These are phyloP conservation scores for Cephus runcator DNA, from an alignment of 2,888 invertebrate species.

Conservation along the genomic window DNA sequence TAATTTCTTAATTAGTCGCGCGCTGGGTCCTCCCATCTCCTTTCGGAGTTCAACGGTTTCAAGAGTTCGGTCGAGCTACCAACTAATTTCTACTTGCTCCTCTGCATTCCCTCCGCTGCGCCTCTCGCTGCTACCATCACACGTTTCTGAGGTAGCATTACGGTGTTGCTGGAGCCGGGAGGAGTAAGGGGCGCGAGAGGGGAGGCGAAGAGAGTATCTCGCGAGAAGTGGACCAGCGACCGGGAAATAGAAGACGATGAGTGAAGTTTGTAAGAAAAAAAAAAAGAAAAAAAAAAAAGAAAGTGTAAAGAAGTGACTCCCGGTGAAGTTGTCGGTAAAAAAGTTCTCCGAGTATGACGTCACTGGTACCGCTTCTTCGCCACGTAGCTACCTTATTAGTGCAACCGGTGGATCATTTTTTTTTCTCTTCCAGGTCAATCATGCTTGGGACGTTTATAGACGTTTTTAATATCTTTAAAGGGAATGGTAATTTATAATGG, in stretches of 20 bases:
- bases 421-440: too few relatives aligned
- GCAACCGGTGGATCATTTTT: too few relatives aligned
- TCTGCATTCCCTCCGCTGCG: background rate
- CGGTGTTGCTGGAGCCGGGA: background rate
- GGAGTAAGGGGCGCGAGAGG: background rate
- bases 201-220: background rate
- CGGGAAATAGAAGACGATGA: background rate
- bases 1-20: conserved; percentile 3
- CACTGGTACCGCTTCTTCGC: background rate
- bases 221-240: background rate
- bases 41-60: conserved; percentile 3
- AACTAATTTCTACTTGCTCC: conserved; percentile 3
- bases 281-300: background rate
- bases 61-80: conserved; percentile 4
- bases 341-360: background rate
- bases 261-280: background rate
- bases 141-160: background rate
- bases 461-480: too few relatives aligned
- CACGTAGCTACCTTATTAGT: too few relatives aligned
- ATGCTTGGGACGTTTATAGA: too few relatives aligned
- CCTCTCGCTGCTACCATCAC: background rate
- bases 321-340: background rate
- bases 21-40: background rate
- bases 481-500: too few relatives aligned
- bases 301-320: background rate